Base-by-base conservation (phyloP, 2,113 vertebrate genomes). In the Syrrhaptes paradoxus region DNA sequence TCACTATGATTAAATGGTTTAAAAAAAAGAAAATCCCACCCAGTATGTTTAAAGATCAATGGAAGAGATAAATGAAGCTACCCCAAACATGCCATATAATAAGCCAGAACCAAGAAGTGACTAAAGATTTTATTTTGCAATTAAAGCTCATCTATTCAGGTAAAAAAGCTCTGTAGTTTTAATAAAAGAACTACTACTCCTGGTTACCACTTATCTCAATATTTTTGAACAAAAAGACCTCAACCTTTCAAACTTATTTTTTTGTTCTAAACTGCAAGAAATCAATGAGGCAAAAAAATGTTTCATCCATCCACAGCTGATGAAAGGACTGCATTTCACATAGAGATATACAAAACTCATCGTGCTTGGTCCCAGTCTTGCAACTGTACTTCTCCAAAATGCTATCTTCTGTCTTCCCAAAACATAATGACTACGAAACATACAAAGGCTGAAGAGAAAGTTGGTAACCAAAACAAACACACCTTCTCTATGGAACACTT, bases 391-490 rank as follows among this genome's bases (percentile, higher is more conserved):
- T 84, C 68, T 89, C 48, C 82, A 94, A 95, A 93, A 98, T 41
- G 45, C 89, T 91, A 93, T 82, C 26, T 93, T 96, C 57, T 49
- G 25, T 85, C 73, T 93, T 97, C 82, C 25, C n/a, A 93, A 84
- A 98, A 85, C 28, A 89, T 88, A 57, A 95, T 55, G 55, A 79
- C 58, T 90, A 94, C 89, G 79, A 95, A 94, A 89, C 70, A 92
- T 28, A 97, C 18, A 77, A 97, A 90, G 28, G 93, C 51, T 76
- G 75, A 98, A 89, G 17, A 97, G 85, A 46, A 97, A 86, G 61
- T 34, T 22, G 93, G 96, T 93, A 80, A 97, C 43, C 70, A 95
- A 89, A 97, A 95, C 63, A 95, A 97, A 85, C 48, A 86, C 22
- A 26, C 87, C 79, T 79, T 96, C 93, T 85, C 85, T 70, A 75